Evolutionary conservation across 2,888 invertebrate genomes (phyloP), one percentile per base, ranked within the genome.

Genomic region (Dyspetes luteomarginatus): DNA sequence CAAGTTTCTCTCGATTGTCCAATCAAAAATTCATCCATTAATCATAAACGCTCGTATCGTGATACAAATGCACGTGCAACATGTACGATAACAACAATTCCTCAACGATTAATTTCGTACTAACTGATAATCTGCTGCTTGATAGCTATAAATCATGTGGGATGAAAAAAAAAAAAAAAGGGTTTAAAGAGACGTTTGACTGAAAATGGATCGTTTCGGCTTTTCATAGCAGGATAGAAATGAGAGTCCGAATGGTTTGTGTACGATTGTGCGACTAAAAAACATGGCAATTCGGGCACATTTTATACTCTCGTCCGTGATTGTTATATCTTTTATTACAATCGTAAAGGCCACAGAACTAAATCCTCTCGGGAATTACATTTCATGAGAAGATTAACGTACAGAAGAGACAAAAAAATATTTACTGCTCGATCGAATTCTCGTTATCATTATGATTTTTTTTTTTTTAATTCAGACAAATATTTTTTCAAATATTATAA

Each of bases 21-120:
- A 43, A 71, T 76, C 75, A 76, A 79, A 78, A 76, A 82, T 75
- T 60, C 60, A 81, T 80, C 50, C 71, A 82, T 82, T 80, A 82
- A 82, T 82, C 82, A 81, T 50, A 43, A 36, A 58, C 62, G 28
- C 7, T 69, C 45, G 48, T 55, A 55, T 72, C 50, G 43, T 4
- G 41, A 60, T 48, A 45, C 55, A 24, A n/a, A 52, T 60, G 22
- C 43, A 28, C 41, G 30, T 19, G 67, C 48, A 64, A 64, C 48
- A 58, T 30, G 60, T 50, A 19, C 12, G 45, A 69, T 41, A 67
- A 50, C 60, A 71, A 69, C 48, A 56, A 30, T 65, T 26, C 22
- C 7, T 36, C 5, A 64, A 68, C 55, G 19, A 62, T 45, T 50
- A 50, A 55, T 73, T 28, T 30, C 36, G 15, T 55, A 55, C 64